phyloP scores from a whole-genome alignment of 2,797 vertebrate species.

The Acrocephalus scirpaceus region DNA sequence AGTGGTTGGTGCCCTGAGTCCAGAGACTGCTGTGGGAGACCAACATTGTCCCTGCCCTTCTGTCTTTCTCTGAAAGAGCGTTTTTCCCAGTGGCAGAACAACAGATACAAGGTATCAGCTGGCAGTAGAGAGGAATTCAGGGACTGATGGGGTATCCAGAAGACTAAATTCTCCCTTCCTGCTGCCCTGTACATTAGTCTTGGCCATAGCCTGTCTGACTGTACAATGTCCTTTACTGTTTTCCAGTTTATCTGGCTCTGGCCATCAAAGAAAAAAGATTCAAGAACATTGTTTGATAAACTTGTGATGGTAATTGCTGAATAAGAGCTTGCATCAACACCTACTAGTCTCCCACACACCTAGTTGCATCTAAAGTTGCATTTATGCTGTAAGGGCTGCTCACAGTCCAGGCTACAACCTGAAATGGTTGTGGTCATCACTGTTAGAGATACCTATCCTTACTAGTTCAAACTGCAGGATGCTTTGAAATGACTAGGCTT shows the following conservation, averaged over 20 bases:
- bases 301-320: not conserved
- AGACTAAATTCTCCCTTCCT: not conserved
- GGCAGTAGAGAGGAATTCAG: not conserved
- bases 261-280: not conserved
- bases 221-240: not conserved
- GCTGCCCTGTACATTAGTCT: not conserved
- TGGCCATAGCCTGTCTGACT: not conserved
- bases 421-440: not conserved
- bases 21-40: not conserved
- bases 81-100: not conserved
- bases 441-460: not conserved
- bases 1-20: not conserved
- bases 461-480: not conserved
- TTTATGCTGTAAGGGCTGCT: not conserved
- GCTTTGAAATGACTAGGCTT: not conserved
- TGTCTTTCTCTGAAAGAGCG: not conserved
- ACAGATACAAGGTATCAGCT: not conserved
- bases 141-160: fast-evolving
- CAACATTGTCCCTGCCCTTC: not conserved
- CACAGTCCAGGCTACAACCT: not conserved
- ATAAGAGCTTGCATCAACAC: not conserved
- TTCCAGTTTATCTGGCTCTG: not conserved
- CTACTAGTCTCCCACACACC: not conserved
- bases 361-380: not conserved
- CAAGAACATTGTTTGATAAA: not conserved